These are phyloP conservation scores for Porites australiensis DNA, from an alignment of 64 coral and sea anemone genomes.

Conservation along the genomic window DNA sequence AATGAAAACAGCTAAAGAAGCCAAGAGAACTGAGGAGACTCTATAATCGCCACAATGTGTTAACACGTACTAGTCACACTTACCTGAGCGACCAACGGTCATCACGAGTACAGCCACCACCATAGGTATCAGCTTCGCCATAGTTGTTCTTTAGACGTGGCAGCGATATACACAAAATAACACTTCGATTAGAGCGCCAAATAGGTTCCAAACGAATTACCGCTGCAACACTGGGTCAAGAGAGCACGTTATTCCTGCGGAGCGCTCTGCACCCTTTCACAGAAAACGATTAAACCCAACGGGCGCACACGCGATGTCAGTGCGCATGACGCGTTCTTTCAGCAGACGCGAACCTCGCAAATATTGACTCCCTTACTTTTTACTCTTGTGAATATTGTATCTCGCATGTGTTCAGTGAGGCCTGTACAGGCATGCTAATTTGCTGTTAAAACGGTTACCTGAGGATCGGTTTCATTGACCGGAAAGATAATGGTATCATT, in stretches of 20 bases:
- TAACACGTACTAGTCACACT: not conserved
- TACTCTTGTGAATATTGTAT: slow-evolving; percentile 29
- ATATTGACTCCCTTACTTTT: not conserved
- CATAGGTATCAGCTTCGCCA: not conserved
- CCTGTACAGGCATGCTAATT: not conserved
- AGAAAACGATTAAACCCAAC: slow-evolving; percentile 24
- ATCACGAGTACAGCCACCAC: not conserved
- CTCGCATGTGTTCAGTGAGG: not conserved
- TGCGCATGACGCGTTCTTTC: not conserved
- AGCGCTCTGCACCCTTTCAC: slow-evolving; percentile 13
- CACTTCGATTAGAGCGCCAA: not conserved
- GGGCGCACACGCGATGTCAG: not conserved
- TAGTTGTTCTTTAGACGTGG: not conserved
- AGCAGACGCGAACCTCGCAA: slow-evolving; percentile 1
- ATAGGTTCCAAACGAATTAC: slow-evolving; percentile 3
- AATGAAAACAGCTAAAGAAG: not conserved
- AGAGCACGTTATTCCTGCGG: slow-evolving; percentile 19
- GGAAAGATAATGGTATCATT: no score
- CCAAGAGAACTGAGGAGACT: not conserved
- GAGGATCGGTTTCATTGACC: no score
- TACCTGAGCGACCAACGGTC: slow-evolving; percentile 25
- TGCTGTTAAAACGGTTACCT: not conserved
- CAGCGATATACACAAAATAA: not conserved
- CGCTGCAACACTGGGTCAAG: not conserved
- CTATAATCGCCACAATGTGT: not conserved